Base-by-base conservation (phyloP, 1,140 invertebrate species). In the Macrobrachium rosenbergii region DNA sequence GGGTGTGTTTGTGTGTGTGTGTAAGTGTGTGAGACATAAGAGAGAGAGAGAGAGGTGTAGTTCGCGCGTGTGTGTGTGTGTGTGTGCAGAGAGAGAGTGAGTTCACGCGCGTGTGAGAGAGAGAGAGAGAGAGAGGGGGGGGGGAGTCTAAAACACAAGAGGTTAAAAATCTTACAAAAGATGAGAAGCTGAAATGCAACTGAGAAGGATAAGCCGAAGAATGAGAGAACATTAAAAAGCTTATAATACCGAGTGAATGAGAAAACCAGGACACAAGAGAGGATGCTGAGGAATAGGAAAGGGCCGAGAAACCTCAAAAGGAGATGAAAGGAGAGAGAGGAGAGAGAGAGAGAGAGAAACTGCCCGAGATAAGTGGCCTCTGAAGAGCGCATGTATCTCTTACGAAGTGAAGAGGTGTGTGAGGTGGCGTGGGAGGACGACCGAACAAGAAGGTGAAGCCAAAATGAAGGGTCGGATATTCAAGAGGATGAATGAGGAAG, bases 301-400 rank as follows among this genome's bases (percentile, higher is more conserved):
- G 8, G 64, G 67, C 21, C 6, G n/a, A 37, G 19, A 37, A 72
- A 12, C 12, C 8, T 14, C 21, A 72, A 37, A 69, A 37, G 14
- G 67, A 72, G 16, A n/a, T 12, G 37, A 37, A n/a, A 37, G n/a
- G 67, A 72, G 67, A 72, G n/a, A 72, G 67, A 72, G 67, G n/a
- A 72, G 67, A 72, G 67, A 72, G n/a, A 72, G 67, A 72, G 67
- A 72, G n/a, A 72, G 67, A 72, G 67, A 72, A 37, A 10, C 52
- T 52, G 7, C 52, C 52, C 52, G 52, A 52, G 52, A 52, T 52
- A 52, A 52, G 52, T 52, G 52, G 52, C 1, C 52, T 52, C 52
- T 52, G 52, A 52, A 52, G 52, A 52, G 52, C 52, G 12, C 52
- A 52, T 52, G 52, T 52, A 52, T 52, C 52, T 52, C 52, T 52